A percentile compares a stretch with the other conserved stretches of the same genome.
Evolutionary conservation across 2,888 invertebrate genomes (phyloP).

Genomic region (Polydrusus pterygomalis): DNA sequence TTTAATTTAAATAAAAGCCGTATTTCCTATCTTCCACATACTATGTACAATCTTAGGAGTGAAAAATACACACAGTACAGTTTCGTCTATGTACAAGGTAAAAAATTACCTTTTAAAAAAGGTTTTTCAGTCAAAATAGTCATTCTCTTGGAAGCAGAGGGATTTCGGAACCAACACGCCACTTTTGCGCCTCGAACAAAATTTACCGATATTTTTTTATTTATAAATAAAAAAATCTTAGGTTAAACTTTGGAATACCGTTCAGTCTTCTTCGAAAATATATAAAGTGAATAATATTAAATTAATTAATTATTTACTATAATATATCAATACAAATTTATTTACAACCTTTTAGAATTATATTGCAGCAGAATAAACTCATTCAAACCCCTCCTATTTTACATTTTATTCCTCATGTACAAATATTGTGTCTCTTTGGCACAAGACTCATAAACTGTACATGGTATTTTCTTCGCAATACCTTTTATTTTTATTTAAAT

Average conservation of each 20-base stretch:
- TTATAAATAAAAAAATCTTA: not conserved
- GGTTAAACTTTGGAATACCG: not conserved
- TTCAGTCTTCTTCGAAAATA: conserved; percentile 24
- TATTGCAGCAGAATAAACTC: conserved; percentile 1
- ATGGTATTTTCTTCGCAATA: conserved; percentile 8
- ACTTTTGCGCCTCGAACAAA: too few species aligned
- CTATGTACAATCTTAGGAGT: conserved; percentile 30
- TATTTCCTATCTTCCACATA: not conserved
- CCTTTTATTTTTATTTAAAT: not conserved
- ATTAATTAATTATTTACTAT: conserved; percentile 8
- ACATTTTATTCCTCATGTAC: not conserved
- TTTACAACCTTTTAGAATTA: conserved; percentile 5
- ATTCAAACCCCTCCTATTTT: conserved; percentile 2
- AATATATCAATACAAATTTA: conserved; percentile 6
- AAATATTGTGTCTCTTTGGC: conserved; percentile 29
- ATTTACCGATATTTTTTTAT: not conserved
- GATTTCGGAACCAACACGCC: not conserved
- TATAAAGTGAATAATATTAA: conserved; percentile 2
- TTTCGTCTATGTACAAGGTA: conserved; percentile 33
- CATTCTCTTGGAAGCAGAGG: conserved; percentile 12
- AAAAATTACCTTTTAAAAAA: conserved; percentile 20
- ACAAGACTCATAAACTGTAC: conserved; percentile 25
- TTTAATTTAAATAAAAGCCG: conserved; percentile 1
- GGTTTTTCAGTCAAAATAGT: conserved; percentile 28
- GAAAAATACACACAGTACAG: conserved; percentile 12